Evolutionary conservation across 53 echinoderm and acorn worm genomes (phyloP).

Genomic region (Echinometra lucunter): DNA sequence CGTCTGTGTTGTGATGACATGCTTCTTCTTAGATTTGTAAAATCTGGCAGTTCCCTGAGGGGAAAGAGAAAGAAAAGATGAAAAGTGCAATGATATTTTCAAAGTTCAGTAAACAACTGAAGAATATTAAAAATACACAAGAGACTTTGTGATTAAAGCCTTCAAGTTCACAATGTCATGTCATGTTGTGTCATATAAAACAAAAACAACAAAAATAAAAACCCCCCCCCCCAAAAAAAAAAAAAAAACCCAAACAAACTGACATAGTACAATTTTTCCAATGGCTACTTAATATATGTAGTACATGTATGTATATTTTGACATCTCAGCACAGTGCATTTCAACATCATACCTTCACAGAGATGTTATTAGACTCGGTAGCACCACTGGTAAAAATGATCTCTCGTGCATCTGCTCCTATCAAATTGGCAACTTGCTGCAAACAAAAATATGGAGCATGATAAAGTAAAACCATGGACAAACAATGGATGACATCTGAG

Average conservation of each 20-base stretch:
- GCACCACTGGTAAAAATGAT: slow-evolving; percentile 98
- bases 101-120: too few species aligned
- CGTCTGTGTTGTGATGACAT: slow-evolving; percentile 97
- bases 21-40: slow-evolving; percentile 97
- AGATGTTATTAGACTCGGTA: slow-evolving; percentile 96
- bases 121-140: too few species aligned
- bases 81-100: too few species aligned
- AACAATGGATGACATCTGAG: not conserved
- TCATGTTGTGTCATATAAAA: too few species aligned
- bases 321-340: not conserved
- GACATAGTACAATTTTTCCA: too few species aligned
- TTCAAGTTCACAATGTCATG: too few species aligned
- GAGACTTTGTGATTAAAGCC: too few species aligned
- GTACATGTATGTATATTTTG: too few species aligned
- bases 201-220: too few species aligned
- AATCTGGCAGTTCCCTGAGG: slow-evolving; percentile 91
- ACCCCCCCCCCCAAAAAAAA: too few species aligned
- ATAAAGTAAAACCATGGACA: not conserved
- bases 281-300: too few species aligned
- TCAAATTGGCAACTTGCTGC: slow-evolving; percentile 95
- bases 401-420: slow-evolving; percentile 94
- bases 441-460: not conserved
- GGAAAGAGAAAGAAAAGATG: not conserved
- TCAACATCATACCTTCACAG: slow-evolving; percentile 81
- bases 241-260: too few species aligned